Percentiles rank a stretch among this genome's conserved stretches.
phyloP scores from a whole-genome alignment of 2,797 vertebrate species.

The Rhadinocentrus ornatus region DNA sequence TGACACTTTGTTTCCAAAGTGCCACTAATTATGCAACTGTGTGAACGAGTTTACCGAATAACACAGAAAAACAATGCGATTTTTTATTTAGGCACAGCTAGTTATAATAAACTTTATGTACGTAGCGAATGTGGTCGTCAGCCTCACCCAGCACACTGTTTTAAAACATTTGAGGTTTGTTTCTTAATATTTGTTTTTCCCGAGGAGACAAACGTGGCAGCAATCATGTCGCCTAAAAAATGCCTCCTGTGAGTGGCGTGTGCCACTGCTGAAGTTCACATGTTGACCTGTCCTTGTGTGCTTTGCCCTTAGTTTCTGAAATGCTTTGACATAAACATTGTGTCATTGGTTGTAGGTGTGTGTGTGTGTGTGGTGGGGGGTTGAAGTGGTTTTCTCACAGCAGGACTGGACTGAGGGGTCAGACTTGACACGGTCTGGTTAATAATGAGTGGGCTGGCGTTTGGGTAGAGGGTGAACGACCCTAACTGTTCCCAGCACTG shows the following conservation, averaged over 20 bases:
- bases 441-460: constrained; percentile 61
- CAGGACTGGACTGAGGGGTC: constrained; percentile 25
- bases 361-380: too few species aligned
- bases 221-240: too few species aligned
- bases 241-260: too few species aligned
- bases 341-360: too few species aligned
- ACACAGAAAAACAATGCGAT: neutral
- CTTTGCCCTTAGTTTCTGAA: constrained; percentile 40
- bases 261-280: neutral
- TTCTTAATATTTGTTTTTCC: neutral
- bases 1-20: constrained; percentile 28
- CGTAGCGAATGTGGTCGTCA: neutral
- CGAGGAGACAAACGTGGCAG: constrained; percentile 33
- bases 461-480: constrained; percentile 56
- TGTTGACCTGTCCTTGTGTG: constrained; percentile 20
- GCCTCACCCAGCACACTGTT: neutral
- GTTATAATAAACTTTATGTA: neutral
- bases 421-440: constrained; percentile 40
- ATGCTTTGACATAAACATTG: constrained; percentile 56
- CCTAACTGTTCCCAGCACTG: constrained; percentile 54
- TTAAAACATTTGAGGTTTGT: too few species aligned
- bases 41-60: neutral
- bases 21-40: constrained; percentile 18
- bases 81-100: neutral
- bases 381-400: constrained; percentile 34